Evolutionary conservation across 2,888 invertebrate species (phyloP), one percentile per base, ranked within the genome.

Genomic region (Yponomeuta evonymella): DNA sequence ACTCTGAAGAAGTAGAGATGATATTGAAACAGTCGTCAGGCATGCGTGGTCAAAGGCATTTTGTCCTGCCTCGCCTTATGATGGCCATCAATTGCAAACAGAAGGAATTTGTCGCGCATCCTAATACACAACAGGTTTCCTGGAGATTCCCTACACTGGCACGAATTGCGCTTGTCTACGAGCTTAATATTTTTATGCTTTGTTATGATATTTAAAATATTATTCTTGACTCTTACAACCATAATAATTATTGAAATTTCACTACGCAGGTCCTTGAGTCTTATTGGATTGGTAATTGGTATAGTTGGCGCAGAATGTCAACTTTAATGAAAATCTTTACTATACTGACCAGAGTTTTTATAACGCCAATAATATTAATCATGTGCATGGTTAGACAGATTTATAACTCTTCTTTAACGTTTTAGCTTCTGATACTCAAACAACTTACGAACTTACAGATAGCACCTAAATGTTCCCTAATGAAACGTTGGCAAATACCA

Each of bases 31-130:
- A 94, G 76, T 88, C 86, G 3, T 79, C 87, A 29, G 93, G 93
- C 12, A 78, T 83, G 33, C 82, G 83, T 68, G 82, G 88, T 3
- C 84, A 86, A 8, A 79, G 83, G 2, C 86, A 92, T 70, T 94
- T 94, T 73, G 83, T 91, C 0, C 93, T 94, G 75, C 96, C 96
- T 0, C 90, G 96, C 70, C 86, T 96, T 10, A 90, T 95, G 48
- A 88, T 95, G 82, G 96, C 96, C 0, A 92, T 96, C 77, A 94
- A 95, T 78, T 94, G 93, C 77, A 93, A 94, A 74, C 95, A 96
- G 78, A 96, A 95, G 79, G 94, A 94, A 79, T 96, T 96, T 79
- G 95, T 96, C 0, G 95, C 96, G 5, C 96, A 96, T 84, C 94
- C 95, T 0, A 95, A 96, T 80, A 94, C 95, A 29, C 96, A 96